A percentile compares a stretch with the other conserved stretches of the same genome.
Conservation (phyloP, 2,113 vertebrate genomes). For the Otis tarda region DNA sequence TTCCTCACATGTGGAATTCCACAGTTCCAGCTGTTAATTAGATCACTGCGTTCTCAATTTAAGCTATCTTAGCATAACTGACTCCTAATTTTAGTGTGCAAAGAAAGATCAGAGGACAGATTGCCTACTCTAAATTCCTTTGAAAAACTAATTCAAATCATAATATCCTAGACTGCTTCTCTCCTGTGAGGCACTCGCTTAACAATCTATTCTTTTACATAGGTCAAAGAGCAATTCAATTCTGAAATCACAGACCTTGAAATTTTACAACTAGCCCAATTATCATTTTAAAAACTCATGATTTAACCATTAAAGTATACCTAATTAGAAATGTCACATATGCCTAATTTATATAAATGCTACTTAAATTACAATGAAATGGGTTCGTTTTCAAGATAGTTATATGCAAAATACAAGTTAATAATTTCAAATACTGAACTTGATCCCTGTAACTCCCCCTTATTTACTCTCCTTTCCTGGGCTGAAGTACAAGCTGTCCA, state of each 20-base stretch:
- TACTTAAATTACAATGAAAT: constrained; percentile 26
- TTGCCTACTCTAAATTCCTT: constrained; percentile 58
- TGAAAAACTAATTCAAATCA: constrained; percentile 54
- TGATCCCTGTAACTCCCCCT: background rate
- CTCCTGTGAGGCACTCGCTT: constrained; percentile 15
- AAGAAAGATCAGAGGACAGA: constrained; percentile 62
- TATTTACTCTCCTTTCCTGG: background rate
- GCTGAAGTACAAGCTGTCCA: background rate
- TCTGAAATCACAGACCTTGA: constrained; percentile 56
- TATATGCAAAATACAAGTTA: background rate
- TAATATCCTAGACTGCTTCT: constrained; percentile 44
- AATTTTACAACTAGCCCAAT: constrained; percentile 57
- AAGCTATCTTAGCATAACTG: background rate
- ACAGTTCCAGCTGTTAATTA: constrained; percentile 22
- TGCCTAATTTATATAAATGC: constrained; percentile 42
- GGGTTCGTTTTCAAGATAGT: background rate
- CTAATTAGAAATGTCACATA: constrained; percentile 41
- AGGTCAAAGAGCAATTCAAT: constrained; percentile 63
- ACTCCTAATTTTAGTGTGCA: constrained; percentile 9
- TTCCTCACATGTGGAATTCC: background rate
- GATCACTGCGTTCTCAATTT: constrained; percentile 6
- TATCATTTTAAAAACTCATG: constrained; percentile 36
- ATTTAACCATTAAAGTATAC: constrained; percentile 44
- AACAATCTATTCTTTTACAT: constrained; percentile 49
- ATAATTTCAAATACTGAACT: background rate